Evolutionary conservation across 2,113 vertebrate genomes (phyloP).

Genomic region (Penelope pileata): DNA sequence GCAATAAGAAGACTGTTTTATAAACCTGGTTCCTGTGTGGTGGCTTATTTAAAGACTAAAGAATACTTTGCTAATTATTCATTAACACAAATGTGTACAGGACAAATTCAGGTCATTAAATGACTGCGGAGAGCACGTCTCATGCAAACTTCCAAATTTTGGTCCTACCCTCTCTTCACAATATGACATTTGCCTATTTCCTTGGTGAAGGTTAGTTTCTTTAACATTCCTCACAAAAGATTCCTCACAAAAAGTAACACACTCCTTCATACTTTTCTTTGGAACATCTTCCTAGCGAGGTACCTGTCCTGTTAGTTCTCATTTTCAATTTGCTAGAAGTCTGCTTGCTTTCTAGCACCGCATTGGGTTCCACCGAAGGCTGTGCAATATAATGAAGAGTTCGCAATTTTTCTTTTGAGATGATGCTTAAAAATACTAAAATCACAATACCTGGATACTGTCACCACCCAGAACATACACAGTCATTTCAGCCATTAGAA

Average conservation of each 20-base stretch:
- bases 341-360: background rate
- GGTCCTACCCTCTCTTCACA: background rate
- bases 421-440: background rate
- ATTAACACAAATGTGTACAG: background rate
- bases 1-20: slow-evolving; percentile 22
- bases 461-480: background rate
- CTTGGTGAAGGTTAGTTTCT: background rate
- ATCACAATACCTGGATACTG: background rate
- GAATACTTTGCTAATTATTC: background rate
- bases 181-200: background rate
- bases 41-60: background rate
- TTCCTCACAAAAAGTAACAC: background rate
- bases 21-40: background rate
- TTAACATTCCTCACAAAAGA: background rate
- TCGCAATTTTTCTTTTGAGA: background rate
- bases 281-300: background rate
- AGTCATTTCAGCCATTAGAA: background rate
- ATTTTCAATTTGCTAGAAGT: background rate
- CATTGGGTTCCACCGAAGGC: background rate
- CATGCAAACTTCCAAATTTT: background rate
- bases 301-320: background rate
- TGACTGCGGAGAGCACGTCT: background rate
- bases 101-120: background rate
- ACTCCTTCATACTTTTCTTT: background rate
- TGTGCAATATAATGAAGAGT: background rate